Conservation (phyloP, 2,113 vertebrate species). For the Mystacornis crossleyi region DNA sequence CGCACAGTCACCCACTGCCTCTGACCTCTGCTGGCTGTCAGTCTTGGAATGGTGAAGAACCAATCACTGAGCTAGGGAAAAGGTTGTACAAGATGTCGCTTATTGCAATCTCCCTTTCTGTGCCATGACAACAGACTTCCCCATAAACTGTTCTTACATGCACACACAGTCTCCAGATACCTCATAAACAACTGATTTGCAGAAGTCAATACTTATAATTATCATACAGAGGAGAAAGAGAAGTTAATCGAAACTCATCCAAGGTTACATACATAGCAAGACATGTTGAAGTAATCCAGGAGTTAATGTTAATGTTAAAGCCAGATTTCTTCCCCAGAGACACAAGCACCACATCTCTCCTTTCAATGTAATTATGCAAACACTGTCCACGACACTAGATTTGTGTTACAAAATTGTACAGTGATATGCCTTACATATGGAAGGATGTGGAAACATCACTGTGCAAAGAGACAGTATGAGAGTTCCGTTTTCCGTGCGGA, state of each 20-base stretch:
- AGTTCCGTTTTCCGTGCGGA: not conserved
- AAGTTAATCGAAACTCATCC: not conserved
- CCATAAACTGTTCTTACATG: not conserved
- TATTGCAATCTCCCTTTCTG: not conserved
- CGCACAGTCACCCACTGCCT: not conserved
- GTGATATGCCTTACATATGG: not conserved
- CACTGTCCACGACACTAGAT: not conserved
- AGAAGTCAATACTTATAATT: not conserved
- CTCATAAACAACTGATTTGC: not conserved
- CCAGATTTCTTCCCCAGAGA: not conserved
- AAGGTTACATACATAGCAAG: not conserved
- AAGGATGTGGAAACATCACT: not conserved
- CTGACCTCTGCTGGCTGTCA: not conserved
- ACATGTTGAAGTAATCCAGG: not conserved
- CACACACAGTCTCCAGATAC: not conserved
- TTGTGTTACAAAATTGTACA: not conserved
- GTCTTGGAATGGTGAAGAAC: not conserved
- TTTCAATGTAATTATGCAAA: not conserved
- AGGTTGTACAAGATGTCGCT: not conserved
- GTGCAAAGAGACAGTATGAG: not conserved
- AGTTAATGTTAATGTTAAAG: not conserved
- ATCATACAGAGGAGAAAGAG: not conserved
- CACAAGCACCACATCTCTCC: not conserved
- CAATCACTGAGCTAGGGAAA: not conserved
- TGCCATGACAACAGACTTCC: not conserved